These are phyloP conservation scores for Piaya cayana DNA, from an alignment of 2,113 vertebrate species.

Conservation along the genomic window DNA sequence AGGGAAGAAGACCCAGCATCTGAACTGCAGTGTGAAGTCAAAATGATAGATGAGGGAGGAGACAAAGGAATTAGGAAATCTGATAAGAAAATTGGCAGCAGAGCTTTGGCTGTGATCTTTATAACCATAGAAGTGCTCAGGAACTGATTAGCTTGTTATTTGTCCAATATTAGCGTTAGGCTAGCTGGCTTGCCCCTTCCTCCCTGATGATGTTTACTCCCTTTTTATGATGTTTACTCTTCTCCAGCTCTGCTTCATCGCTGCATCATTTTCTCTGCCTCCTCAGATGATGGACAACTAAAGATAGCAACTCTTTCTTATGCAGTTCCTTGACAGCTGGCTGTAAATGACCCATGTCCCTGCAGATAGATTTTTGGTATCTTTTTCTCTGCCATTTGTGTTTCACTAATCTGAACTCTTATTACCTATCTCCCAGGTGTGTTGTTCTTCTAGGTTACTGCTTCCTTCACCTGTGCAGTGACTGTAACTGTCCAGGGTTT, in stretches of 20 bases:
- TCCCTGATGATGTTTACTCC: no score
- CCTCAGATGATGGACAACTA: background rate
- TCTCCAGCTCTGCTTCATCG: background rate
- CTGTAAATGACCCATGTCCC: background rate
- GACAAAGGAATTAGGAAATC: background rate
- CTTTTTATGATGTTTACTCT: background rate
- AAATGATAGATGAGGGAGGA: background rate
- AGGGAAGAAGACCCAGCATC: background rate
- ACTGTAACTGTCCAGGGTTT: background rate
- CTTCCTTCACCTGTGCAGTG: background rate
- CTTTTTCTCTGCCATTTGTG: background rate
- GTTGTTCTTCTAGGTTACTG: background rate
- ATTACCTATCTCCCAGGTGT: background rate
- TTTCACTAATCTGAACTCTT: conserved; percentile 9
- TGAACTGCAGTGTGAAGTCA: background rate
- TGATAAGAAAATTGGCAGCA: background rate
- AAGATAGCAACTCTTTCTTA: conserved; percentile 22
- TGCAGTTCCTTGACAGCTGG: background rate
- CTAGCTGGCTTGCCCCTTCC: background rate
- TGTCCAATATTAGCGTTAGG: background rate
- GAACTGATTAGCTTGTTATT: background rate
- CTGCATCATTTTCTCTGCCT: conserved; percentile 32
- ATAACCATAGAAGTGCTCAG: background rate
- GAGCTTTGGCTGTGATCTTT: background rate
- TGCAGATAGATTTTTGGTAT: conserved; percentile 30